Base-by-base conservation (phyloP, 2,888 invertebrate genomes). In the Hirtodrosophila confusa region DNA sequence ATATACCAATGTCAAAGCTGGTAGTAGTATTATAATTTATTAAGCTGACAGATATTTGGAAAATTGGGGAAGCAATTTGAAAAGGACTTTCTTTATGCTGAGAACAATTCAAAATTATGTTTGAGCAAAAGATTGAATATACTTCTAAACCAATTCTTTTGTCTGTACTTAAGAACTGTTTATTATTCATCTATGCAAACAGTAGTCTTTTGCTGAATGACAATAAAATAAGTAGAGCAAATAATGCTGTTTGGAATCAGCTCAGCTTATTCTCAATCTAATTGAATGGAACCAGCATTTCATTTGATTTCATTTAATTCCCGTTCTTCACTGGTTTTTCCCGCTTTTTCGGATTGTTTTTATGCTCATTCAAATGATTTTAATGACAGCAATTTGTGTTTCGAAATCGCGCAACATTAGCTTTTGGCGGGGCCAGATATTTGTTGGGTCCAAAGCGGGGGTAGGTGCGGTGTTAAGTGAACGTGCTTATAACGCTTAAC, bases 401-500 rank as follows among this genome's bases (percentile, higher is more conserved):
- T 78, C 61, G 66, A 80, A 86, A 88, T 78, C 86, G 88, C 83
- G 86, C 71, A 78, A 78, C 88, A 86, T 84, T 84, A 86, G 84
- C 87, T 84, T 80, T 73, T 60, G 73, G 57, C 61, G 63, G 10
- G 49, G 45, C 58, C 57, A 47, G 62, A 60, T 57, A 62, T 40
- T 63, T 41, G 23, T 33, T 10, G 31, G 61, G 44, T 10, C n/a
- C 4, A 37, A 5, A n/a, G 17, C 33, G 40, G 45, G 36, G 11
- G n/a, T 31, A 40, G 49, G 39, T 3, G 12, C 33, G 45, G 55
- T 55, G 67, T 49, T 77, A 86, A 83, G 70, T 77, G 88, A 80
- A 84, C 84, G 88, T 83, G 83, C 83, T 83, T 88, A 86, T 86
- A 86, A 84, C 86, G 88, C 85, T 84, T 86, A 86, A 84, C 88